These are phyloP conservation scores for Hypomecis punctinalis DNA, from an alignment of 2,888 invertebrate species.

Conservation along the genomic window DNA sequence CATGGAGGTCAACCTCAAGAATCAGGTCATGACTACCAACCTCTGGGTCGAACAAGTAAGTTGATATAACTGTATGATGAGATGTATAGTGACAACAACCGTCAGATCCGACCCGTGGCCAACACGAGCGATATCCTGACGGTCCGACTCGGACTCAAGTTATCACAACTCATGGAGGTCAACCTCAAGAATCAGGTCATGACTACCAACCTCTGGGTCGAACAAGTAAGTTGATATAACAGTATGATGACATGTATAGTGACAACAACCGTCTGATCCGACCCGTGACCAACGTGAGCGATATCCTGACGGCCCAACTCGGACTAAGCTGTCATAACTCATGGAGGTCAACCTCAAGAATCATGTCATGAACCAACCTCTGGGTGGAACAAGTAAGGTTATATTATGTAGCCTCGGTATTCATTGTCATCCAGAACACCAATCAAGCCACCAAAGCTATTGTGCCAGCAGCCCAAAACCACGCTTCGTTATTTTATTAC, in stretches of 20 bases:
- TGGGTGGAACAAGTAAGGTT: slow-evolving; percentile 95
- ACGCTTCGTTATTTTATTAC: no score
- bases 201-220: no score
- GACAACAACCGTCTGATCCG: slow-evolving; percentile 94
- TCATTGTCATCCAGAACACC: neutral
- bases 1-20: slow-evolving; percentile 96
- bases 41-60: slow-evolving; percentile 96
- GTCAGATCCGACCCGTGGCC: no score
- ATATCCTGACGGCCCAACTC: slow-evolving; percentile 95
- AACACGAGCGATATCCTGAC: no score
- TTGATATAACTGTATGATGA: neutral
- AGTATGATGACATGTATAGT: no score
- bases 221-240: no score
- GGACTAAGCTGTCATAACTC: slow-evolving; percentile 95
- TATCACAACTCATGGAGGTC: no score
- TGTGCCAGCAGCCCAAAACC: no score
- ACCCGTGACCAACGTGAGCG: slow-evolving; percentile 96
- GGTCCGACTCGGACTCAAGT: no score
- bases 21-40: slow-evolving; percentile 97
- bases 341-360: slow-evolving; percentile 97
- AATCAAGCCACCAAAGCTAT: no score
- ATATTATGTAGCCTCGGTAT: neutral
- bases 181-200: no score
- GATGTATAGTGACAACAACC: no score
- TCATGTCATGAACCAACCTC: slow-evolving; percentile 97